Conservation (phyloP, 2,797 vertebrate genomes). For the Lepus townsendii region DNA sequence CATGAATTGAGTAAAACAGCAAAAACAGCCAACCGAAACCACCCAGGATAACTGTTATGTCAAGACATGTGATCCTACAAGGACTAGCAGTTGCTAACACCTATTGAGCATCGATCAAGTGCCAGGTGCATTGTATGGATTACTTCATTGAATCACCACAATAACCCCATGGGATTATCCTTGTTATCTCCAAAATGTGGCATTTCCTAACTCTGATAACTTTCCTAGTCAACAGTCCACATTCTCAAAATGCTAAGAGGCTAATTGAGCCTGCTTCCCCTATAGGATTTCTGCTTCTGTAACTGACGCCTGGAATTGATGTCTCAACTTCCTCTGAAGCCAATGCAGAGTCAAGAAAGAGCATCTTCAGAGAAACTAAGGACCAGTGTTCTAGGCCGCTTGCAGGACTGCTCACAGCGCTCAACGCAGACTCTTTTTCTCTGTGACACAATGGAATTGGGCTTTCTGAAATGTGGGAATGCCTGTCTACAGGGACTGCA, state of each 20-base stretch:
- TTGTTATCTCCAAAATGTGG: slow-evolving; percentile 6
- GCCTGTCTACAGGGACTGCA: not conserved
- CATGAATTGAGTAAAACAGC: slow-evolving; percentile 11
- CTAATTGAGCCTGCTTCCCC: not conserved
- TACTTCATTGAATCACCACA: not conserved
- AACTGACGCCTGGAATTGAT: slow-evolving; percentile 15
- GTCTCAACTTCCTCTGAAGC: slow-evolving; percentile 41
- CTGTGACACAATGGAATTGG: not conserved
- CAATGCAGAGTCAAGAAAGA: slow-evolving; percentile 16
- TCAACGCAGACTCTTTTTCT: slow-evolving; percentile 34
- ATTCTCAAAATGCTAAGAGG: slow-evolving; percentile 64
- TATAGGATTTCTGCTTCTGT: not conserved
- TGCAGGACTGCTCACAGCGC: not conserved
- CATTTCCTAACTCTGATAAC: slow-evolving; percentile 1
- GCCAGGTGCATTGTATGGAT: not conserved
- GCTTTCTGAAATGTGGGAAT: not conserved
- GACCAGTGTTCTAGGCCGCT: not conserved
- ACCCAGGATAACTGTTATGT: slow-evolving; percentile 3
- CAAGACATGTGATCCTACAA: not conserved
- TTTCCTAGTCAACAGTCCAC: slow-evolving; percentile 42
- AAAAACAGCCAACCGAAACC: slow-evolving; percentile 28
- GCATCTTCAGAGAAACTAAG: slow-evolving; percentile 36
- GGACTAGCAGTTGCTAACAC: not conserved
- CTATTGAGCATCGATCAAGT: not conserved
- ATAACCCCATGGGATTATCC: not conserved